Percentiles rank a stretch among this genome's conserved stretches.
Evolutionary conservation across 2,797 vertebrate genomes (phyloP).

Genomic region (Melanotaenia boesemani): DNA sequence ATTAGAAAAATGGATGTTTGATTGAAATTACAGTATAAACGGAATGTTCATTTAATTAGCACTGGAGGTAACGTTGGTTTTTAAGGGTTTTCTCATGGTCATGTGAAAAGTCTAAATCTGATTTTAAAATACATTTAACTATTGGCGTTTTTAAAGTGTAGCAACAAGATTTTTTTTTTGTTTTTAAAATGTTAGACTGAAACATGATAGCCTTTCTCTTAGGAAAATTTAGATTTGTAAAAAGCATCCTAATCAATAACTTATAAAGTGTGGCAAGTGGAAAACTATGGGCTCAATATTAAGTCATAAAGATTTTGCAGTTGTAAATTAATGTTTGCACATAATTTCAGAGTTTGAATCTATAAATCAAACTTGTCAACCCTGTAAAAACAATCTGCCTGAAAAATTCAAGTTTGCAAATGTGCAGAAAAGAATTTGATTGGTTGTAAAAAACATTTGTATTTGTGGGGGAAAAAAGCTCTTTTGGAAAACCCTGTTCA

Average conservation of each 20-base stretch:
- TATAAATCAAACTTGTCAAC: too few species aligned
- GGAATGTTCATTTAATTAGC: conserved; percentile 14
- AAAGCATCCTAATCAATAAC: neutral
- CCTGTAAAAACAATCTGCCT: too few species aligned
- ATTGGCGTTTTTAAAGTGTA: neutral
- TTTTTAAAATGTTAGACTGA: neutral
- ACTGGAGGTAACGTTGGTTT: conserved; percentile 25
- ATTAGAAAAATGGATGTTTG: neutral
- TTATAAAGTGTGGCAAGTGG: neutral
- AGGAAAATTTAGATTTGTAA: neutral
- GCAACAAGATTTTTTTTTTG: neutral
- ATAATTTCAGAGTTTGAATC: too few species aligned
- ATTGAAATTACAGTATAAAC: neutral
- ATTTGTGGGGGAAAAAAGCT: too few species aligned
- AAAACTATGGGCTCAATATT: neutral
- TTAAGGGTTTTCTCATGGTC: neutral
- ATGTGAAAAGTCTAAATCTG: neutral
- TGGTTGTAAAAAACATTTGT: too few species aligned
- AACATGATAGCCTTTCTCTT: neutral
- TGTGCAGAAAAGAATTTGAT: too few species aligned
- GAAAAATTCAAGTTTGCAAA: too few species aligned
- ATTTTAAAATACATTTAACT: neutral
- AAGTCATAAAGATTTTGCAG: too few species aligned
- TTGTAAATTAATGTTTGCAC: too few species aligned
- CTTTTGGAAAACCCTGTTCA: too few species aligned